These are phyloP conservation scores for Altica lythri DNA, from an alignment of 2,888 invertebrate species.

Conservation along the genomic window DNA sequence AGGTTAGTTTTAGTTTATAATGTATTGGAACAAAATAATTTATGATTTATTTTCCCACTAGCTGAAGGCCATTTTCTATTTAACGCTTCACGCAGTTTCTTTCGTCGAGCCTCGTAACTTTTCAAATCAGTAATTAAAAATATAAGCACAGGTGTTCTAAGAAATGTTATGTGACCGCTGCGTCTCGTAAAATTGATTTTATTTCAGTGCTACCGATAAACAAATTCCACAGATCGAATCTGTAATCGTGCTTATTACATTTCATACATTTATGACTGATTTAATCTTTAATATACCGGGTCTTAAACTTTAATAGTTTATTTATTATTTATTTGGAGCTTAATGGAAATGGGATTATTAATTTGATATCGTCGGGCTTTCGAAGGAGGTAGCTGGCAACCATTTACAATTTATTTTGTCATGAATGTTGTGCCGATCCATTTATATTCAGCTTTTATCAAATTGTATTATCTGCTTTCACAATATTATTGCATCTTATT, in stretches of 20 bases:
- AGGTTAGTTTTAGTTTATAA: too few species aligned
- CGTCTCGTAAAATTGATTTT: slow-evolving; percentile 55
- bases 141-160: slow-evolving; percentile 51
- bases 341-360: slow-evolving; percentile 36
- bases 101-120: slow-evolving; percentile 43
- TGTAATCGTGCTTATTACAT: slow-evolving; percentile 46
- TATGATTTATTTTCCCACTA: too few species aligned
- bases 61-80: slow-evolving; percentile 10
- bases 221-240: slow-evolving; percentile 55
- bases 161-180: slow-evolving; percentile 41
- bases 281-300: slow-evolving; percentile 53
- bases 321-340: slow-evolving; percentile 46
- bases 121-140: slow-evolving; percentile 52
- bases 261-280: slow-evolving; percentile 52
- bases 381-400: slow-evolving; percentile 16
- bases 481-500: slow-evolving; percentile 35
- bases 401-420: slow-evolving; percentile 32
- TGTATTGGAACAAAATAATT: too few species aligned
- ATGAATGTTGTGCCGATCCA: slow-evolving; percentile 28
- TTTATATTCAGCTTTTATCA: slow-evolving; percentile 36
- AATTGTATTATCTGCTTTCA: slow-evolving; percentile 33
- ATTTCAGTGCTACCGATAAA: slow-evolving; percentile 48
- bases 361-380: slow-evolving; percentile 25
- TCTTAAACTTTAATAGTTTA: slow-evolving; percentile 54
- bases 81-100: slow-evolving; percentile 23